Percentiles rank a stretch among this genome's conserved stretches.
phyloP scores from a whole-genome alignment of 2,888 invertebrate species.

The Archips crataeganus region DNA sequence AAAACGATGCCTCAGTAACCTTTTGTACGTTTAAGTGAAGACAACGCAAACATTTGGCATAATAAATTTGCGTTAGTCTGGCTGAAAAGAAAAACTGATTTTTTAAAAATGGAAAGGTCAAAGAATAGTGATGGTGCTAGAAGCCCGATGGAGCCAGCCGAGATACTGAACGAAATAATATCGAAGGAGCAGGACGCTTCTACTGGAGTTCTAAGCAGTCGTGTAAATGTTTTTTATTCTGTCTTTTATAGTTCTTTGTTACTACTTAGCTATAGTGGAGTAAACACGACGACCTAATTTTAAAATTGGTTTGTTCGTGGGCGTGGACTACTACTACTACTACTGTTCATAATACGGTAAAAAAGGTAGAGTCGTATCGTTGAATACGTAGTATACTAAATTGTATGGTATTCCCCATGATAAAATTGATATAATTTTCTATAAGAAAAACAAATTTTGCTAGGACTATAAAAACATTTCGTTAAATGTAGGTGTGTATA shows the following conservation, averaged over 20 bases:
- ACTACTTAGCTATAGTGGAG: too few species aligned
- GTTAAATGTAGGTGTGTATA: too few species aligned
- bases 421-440: too few species aligned
- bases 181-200: constrained; percentile 60
- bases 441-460: too few species aligned
- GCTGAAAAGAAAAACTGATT: constrained; percentile 43
- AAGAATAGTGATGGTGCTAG: constrained; percentile 38
- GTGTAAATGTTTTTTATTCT: constrained; percentile 55
- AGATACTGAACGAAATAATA: constrained; percentile 60
- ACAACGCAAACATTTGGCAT: constrained; percentile 8
- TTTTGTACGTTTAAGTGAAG: constrained; percentile 4
- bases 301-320: too few species aligned
- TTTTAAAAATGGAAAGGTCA: constrained; percentile 52
- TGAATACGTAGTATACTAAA: too few species aligned
- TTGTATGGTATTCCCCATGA: too few species aligned
- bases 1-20: constrained; percentile 14
- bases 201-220: constrained; percentile 63
- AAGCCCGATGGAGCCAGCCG: constrained; percentile 45
- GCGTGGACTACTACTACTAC: too few species aligned
- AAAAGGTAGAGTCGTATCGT: too few species aligned
- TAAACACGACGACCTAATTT: too few species aligned
- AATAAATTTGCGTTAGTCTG: not conserved
- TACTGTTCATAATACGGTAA: too few species aligned
- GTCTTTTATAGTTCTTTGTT: not conserved
- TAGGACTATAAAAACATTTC: too few species aligned